Conservation (phyloP, 2,888 invertebrate species). For the Dolichopus griseipennis region DNA sequence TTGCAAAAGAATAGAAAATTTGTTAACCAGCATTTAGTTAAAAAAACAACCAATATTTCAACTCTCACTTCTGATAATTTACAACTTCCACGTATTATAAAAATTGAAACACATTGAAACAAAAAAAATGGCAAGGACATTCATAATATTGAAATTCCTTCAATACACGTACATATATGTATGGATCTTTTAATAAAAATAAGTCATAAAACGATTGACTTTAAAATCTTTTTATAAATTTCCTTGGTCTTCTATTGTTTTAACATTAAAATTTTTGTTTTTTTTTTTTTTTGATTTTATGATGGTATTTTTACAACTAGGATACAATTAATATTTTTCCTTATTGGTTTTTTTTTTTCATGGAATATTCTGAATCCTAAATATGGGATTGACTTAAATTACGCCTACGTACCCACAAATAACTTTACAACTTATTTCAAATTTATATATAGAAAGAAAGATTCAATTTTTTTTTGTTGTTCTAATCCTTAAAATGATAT, state of each 20-base stretch:
- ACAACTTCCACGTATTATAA: neutral
- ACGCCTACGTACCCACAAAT: neutral
- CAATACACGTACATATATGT: neutral
- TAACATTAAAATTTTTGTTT: neutral
- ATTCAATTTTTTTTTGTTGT: neutral
- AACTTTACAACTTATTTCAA: neutral
- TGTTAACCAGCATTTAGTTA: no score
- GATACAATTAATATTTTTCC: neutral
- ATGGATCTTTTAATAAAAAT: no score
- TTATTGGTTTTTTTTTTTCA: neutral
- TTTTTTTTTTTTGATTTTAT: neutral
- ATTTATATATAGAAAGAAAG: neutral
- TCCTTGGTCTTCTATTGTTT: neutral
- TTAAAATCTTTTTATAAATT: neutral
- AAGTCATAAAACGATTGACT: slow-evolving; percentile 2
- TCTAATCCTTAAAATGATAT: neutral
- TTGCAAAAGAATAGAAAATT: no score
- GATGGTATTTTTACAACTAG: neutral
- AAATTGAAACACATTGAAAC: neutral
- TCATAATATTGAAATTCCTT: neutral
- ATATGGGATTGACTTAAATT: slow-evolving; percentile 6
- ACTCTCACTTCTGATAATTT: neutral
- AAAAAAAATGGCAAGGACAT: no score
- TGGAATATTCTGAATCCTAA: neutral
- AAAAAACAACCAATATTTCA: neutral